Conservation (phyloP, 2,113 vertebrate genomes). For the Nipponia nippon region DNA sequence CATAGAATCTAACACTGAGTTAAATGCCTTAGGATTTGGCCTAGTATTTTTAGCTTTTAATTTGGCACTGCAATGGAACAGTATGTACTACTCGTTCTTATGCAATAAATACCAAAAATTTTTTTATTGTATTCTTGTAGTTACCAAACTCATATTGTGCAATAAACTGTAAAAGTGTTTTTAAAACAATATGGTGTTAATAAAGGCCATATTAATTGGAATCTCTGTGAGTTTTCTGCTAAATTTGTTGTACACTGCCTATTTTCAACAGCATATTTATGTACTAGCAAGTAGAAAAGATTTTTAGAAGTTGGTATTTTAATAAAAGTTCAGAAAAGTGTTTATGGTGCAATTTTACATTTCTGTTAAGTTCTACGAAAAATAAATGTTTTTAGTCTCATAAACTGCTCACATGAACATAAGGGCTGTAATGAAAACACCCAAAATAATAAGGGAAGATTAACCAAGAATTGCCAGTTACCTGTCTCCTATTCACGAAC, state of each 20-base stretch:
- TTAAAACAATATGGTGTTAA: constrained; percentile 2
- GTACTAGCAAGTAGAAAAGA: background rate
- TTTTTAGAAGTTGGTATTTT: background rate
- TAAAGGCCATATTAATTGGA: background rate
- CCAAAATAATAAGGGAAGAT: background rate
- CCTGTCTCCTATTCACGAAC: background rate
- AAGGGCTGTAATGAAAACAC: background rate
- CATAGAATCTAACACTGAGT: background rate
- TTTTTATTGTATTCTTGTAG: constrained; percentile 10
- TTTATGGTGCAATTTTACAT: background rate
- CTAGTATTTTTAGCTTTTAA: constrained; percentile 6
- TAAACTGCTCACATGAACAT: background rate
- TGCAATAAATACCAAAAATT: constrained; percentile 22
- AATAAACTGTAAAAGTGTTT: constrained; percentile 27
- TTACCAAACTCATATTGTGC: background rate
- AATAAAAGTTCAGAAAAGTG: background rate
- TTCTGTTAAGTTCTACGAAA: background rate
- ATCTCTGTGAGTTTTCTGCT: background rate
- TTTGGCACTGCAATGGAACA: constrained; percentile 21
- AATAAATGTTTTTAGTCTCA: background rate
- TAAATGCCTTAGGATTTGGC: background rate
- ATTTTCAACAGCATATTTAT: background rate
- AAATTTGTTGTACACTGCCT: background rate
- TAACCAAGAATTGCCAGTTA: background rate
- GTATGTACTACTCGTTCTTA: background rate